Conservation (phyloP, 2,113 vertebrate genomes). For the Oophaga pumilio region DNA sequence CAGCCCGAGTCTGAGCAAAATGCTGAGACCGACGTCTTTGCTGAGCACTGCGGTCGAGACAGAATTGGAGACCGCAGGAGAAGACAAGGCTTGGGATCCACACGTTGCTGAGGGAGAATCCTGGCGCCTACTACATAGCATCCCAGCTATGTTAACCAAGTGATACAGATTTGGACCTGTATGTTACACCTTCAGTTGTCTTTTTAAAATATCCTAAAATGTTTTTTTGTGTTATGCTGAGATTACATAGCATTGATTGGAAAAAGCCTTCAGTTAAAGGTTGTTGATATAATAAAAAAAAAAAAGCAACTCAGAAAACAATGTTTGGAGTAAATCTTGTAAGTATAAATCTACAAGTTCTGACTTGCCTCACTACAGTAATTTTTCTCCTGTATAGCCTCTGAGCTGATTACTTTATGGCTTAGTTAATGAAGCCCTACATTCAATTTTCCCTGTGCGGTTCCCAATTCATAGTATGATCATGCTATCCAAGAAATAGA, state of each 20-base stretch:
- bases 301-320: not conserved
- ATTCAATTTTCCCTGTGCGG: constrained; percentile 40
- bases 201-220: not conserved
- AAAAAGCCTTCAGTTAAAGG: not conserved
- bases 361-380: not conserved
- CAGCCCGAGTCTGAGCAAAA: too few species aligned
- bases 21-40: too few species aligned
- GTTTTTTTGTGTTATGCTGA: not conserved
- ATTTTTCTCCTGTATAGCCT: constrained; percentile 15
- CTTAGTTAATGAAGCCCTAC: constrained; percentile 47
- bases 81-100: too few species aligned
- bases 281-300: not conserved
- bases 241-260: not conserved
- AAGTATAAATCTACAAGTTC: constrained; percentile 19
- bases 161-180: not conserved
- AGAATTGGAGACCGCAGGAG: too few species aligned
- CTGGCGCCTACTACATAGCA: too few species aligned
- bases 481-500: constrained; percentile 19
- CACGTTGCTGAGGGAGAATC: too few species aligned
- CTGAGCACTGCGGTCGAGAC: too few species aligned
- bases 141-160: not conserved
- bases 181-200: not conserved
- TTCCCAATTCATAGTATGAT: constrained; percentile 14
- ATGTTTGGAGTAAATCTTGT: not conserved
- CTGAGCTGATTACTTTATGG: constrained; percentile 39